Base-by-base conservation (phyloP, 1,140 invertebrate species). In the Tribolium madens region DNA sequence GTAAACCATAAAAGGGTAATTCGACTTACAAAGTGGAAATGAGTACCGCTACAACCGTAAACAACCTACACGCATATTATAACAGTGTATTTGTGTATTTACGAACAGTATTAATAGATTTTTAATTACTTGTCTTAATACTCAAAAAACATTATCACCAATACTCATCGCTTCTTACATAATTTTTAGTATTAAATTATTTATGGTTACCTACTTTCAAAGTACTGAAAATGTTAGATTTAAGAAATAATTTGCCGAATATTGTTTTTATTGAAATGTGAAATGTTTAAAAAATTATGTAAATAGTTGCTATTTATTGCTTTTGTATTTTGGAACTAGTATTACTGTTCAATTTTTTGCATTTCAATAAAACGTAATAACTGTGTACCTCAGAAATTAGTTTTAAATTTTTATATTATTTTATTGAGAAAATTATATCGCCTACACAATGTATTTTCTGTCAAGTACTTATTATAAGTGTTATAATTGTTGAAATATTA, bases 321-420 rank as follows among this genome's bases (percentile, higher is more conserved):
- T 71, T 71, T 71, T 12, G 13, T 33, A 36, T 52, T 31, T 50
- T 73, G 36, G 33, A 57, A 73, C 42, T 52, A 48, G 31, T 13
- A 36, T 42, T 42, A 69, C 26, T 47, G 53, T 17, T 26, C n/a
- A 21, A 31, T 60, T 75, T 57, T 75, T 75, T 69, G 47, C 74
- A 69, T 75, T 75, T 75, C 74, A 75, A 75, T 75, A 75, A 75
- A 75, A 75, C 47, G 57, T 42, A 31, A 68, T 75, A 47, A 75
- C 52, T 46, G 52, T 75, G 73, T 75, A 75, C 73, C 73, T 75
- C 73, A 64, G 31, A 69, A 69, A 69, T 31, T 69, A 36, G 13
- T 36, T 42, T 33, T 69, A 42, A 69, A 36, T 69, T 69, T 42
- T 50, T 48, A 50, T 26, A 50, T 52, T 50, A 50, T 48, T 73